These are phyloP conservation scores for Ataeniobius toweri DNA, from an alignment of 2,797 vertebrate genomes.

Conservation along the genomic window DNA sequence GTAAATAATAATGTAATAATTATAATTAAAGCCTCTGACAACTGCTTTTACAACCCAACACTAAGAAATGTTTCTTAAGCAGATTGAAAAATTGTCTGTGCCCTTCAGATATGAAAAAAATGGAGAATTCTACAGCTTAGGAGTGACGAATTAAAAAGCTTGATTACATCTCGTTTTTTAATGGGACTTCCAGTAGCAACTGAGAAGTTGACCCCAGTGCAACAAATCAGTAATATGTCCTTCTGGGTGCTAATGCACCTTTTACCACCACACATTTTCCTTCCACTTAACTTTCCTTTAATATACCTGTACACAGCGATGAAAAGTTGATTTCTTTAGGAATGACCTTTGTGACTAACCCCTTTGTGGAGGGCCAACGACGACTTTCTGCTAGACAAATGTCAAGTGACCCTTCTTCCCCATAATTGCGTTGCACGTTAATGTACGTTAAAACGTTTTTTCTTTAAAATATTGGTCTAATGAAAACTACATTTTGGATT, in stretches of 20 bases:
- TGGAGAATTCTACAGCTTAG: not conserved
- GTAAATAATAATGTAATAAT: not conserved
- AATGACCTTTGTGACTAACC: not conserved
- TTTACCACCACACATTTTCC: not conserved
- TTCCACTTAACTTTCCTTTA: not conserved
- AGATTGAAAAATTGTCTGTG: not conserved
- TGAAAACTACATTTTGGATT: too few relatives aligned
- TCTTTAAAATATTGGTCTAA: too few relatives aligned
- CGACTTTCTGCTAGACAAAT: not conserved
- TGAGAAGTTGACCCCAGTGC: not conserved
- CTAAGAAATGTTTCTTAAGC: not conserved
- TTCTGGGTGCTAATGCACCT: not conserved
- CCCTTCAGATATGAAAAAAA: not conserved
- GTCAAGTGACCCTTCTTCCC: too few relatives aligned
- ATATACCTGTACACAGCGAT: not conserved
- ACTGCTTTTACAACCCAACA: not conserved
- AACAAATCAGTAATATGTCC: not conserved
- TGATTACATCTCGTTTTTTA: not conserved
- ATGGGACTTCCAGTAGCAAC: not conserved
- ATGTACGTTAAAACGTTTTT: too few relatives aligned
- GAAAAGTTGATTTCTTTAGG: not conserved
- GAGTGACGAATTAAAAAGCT: not conserved
- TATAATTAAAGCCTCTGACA: not conserved
- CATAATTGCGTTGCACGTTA: too few relatives aligned
- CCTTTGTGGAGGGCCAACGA: not conserved